Evolutionary conservation across 2,888 invertebrate species (phyloP).

Genomic region (Aspidiotus rigidus): DNA sequence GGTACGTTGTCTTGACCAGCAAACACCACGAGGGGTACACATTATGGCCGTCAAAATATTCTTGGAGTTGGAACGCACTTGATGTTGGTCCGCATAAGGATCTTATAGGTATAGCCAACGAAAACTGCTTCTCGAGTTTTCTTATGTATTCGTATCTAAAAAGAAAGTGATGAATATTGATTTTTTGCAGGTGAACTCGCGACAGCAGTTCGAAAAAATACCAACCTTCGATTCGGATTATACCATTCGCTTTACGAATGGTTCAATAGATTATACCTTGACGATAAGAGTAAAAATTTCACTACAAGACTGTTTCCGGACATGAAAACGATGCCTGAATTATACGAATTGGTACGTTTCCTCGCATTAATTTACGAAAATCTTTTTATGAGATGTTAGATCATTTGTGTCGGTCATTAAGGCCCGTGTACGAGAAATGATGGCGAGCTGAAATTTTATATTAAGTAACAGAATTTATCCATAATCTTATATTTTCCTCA

Average conservation of each 20-base stretch:
- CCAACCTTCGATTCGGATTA: slow-evolving; percentile 63
- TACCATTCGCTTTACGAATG: slow-evolving; percentile 83
- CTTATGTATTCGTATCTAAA: background rate
- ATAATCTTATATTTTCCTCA: too few relatives aligned
- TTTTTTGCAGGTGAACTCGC: slow-evolving; percentile 54
- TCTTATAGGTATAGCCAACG: slow-evolving; percentile 51
- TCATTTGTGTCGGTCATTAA: too few relatives aligned
- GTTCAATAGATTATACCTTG: slow-evolving; percentile 70
- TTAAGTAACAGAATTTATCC: too few relatives aligned
- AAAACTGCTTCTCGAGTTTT: background rate
- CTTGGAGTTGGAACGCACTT: slow-evolving; percentile 75
- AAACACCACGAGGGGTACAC: slow-evolving; percentile 85
- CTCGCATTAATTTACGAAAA: too few relatives aligned
- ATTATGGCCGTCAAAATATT: slow-evolving; percentile 69
- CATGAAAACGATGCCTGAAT: slow-evolving; percentile 68
- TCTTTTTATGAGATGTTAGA: too few relatives aligned
- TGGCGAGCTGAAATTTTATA: too few relatives aligned
- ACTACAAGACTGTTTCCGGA: slow-evolving; percentile 56
- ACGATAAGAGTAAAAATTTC: slow-evolving; percentile 59
- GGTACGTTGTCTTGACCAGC: slow-evolving; percentile 72
- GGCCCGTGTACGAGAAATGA: too few relatives aligned
- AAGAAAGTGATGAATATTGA: background rate
- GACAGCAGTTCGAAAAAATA: slow-evolving; percentile 53
- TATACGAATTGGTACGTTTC: slow-evolving; percentile 58
- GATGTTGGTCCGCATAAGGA: slow-evolving; percentile 70